A percentile compares a stretch with the other conserved stretches of the same genome.
These are phyloP conservation scores for Mycetomoellerius zeteki DNA, from an alignment of 1,140 invertebrate species.

Conservation along the genomic window DNA sequence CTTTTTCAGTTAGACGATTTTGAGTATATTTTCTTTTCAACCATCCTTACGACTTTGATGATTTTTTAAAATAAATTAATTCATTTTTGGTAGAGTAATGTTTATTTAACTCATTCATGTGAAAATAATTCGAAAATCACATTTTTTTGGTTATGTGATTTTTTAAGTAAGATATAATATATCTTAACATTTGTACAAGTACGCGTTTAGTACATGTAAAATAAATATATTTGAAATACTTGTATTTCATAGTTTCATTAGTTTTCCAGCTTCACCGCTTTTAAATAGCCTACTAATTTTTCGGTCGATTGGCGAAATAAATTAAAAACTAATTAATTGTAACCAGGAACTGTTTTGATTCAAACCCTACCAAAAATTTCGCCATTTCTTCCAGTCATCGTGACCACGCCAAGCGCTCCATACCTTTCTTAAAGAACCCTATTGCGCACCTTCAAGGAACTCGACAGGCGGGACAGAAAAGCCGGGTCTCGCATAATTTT, in stretches of 20 bases:
- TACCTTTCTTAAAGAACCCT: neutral
- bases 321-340: slow-evolving; percentile 25
- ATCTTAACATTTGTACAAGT: too few relatives aligned
- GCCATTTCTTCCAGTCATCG: neutral
- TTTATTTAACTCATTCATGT: too few relatives aligned
- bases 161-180: too few relatives aligned
- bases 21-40: too few relatives aligned
- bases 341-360: neutral
- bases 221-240: neutral
- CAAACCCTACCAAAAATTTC: neutral
- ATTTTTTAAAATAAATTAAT: too few relatives aligned
- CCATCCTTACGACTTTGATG: too few relatives aligned
- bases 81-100: too few relatives aligned
- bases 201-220: neutral
- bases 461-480: slow-evolving; percentile 13
- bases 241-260: neutral
- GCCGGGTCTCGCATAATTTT: slow-evolving; percentile 55
- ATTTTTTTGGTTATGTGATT: too few relatives aligned
- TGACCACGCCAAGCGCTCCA: neutral
- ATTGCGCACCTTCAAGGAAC: neutral
- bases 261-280: neutral
- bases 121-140: too few relatives aligned
- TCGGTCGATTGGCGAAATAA: neutral
- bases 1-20: too few relatives aligned
- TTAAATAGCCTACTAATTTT: neutral